Evolutionary conservation across 2,888 invertebrate genomes (phyloP), one percentile per base, ranked within the genome.

Genomic region (Mesopsocus fuscifrons): DNA sequence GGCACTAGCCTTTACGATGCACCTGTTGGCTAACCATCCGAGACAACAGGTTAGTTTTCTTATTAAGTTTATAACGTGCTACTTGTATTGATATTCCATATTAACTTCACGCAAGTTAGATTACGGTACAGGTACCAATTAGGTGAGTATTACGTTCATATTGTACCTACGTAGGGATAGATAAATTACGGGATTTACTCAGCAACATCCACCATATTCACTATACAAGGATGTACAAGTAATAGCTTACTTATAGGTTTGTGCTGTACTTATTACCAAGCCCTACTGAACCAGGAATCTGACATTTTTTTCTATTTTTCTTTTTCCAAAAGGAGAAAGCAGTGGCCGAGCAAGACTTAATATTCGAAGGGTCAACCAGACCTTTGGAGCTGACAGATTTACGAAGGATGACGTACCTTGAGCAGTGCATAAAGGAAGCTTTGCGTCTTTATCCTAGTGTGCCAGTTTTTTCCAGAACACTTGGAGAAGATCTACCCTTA

Each of bases 1-100:
- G 0, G 68, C 69, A 0, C 56, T 66, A 1, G 69, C 71, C 1
- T 68, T 72, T 48, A 63, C 66, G n/a, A 54, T 72, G 15, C 69
- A 67, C 49, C 57, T 65, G 40, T 52, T 73, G 2, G 70, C 71
- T 0, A 67, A 66, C 51, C 59, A 73, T 52, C 56, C 57, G 1
- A 63, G 66, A 0, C 59, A 64, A 35, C 71, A 67, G 49, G 52
- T 32, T 17, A 6, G 13, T 41, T 32, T 23, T 30, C 13, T 22
- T n/a, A n/a, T n/a, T n/a, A n/a, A n/a, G n/a, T n/a, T n/a, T n/a
- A n/a, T n/a, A n/a, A n/a, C n/a, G n/a, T n/a, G n/a, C n/a, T n/a
- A n/a, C n/a, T n/a, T n/a, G n/a, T n/a, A n/a, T n/a, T n/a, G n/a
- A n/a, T n/a, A n/a, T n/a, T n/a, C n/a, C n/a, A n/a, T n/a, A n/a